phyloP scores from a whole-genome alignment of 2,113 vertebrate genomes.

The Aythya baeri region DNA sequence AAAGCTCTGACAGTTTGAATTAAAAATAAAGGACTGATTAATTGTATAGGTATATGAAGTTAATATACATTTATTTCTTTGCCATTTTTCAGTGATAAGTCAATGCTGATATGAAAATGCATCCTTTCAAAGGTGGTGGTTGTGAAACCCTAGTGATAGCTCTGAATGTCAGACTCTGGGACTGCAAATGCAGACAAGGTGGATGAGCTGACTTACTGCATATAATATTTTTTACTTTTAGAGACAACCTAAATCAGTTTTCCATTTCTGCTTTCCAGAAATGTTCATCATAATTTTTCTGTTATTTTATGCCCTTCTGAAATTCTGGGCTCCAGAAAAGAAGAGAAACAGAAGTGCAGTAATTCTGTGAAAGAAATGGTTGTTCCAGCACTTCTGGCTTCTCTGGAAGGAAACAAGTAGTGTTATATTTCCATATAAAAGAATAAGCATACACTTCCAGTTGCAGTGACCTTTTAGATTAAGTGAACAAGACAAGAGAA shows the following conservation, averaged over 20 bases:
- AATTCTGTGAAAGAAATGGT: neutral
- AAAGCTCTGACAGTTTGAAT: neutral
- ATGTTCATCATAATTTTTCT: neutral
- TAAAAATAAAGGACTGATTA: neutral
- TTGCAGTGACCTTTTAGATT: neutral
- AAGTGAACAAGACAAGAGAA: neutral
- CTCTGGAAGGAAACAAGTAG: neutral
- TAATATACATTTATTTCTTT: neutral
- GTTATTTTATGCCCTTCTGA: neutral
- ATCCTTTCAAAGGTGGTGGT: neutral
- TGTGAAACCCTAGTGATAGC: neutral
- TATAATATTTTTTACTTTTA: neutral
- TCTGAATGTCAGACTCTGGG: neutral
- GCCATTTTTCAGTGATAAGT: neutral
- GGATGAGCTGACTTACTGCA: neutral
- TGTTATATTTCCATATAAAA: slow-evolving; percentile 11
- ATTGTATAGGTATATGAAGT: neutral
- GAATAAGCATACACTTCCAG: neutral
- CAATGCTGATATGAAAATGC: neutral
- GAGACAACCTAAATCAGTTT: neutral
- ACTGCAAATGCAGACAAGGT: neutral
- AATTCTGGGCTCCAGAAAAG: neutral
- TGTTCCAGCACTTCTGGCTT: slow-evolving; percentile 10
- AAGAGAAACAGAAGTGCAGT: neutral
- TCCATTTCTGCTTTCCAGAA: neutral